Percentiles rank a stretch among this genome's conserved stretches.
Evolutionary conservation across 2,888 invertebrate genomes (phyloP).

Genomic region (Latrodectus hesperus): DNA sequence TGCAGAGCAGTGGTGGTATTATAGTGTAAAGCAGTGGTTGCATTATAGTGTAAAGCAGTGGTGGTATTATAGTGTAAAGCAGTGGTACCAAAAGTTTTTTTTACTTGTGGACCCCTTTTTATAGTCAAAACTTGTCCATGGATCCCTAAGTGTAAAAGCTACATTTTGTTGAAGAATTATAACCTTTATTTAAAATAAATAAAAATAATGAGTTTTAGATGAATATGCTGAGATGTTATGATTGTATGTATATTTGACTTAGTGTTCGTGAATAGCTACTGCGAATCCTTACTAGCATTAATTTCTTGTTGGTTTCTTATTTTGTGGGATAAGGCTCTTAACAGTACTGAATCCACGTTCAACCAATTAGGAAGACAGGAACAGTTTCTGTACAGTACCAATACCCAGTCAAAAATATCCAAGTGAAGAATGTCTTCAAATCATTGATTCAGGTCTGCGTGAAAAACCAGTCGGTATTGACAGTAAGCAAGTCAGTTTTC

Average conservation of each 20-base stretch:
- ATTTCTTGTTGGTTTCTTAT: constrained; percentile 21
- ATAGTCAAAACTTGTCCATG: constrained; percentile 9
- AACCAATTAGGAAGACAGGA: neutral
- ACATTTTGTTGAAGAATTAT: constrained; percentile 11
- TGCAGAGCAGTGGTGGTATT: no score
- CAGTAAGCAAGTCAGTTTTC: no score
- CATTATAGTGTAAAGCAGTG: neutral
- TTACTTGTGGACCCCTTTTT: constrained; percentile 1
- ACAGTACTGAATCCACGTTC: neutral
- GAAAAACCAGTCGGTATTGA: no score
- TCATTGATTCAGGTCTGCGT: no score
- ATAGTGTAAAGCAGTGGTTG: neutral
- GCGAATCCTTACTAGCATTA: neutral
- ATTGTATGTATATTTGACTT: constrained; percentile 13
- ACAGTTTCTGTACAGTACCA: no score
- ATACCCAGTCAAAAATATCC: no score
- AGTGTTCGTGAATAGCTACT: neutral
- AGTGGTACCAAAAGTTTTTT: constrained; percentile 9
- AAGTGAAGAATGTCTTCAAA: no score
- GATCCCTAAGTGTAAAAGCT: neutral
- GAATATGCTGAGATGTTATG: constrained; percentile 22
- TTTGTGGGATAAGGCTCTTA: constrained; percentile 11
- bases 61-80: neutral
- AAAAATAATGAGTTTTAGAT: neutral
- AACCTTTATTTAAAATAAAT: constrained; percentile 19